Base-by-base conservation (phyloP, 2,888 invertebrate genomes). In the Hyposoter dolosus region DNA sequence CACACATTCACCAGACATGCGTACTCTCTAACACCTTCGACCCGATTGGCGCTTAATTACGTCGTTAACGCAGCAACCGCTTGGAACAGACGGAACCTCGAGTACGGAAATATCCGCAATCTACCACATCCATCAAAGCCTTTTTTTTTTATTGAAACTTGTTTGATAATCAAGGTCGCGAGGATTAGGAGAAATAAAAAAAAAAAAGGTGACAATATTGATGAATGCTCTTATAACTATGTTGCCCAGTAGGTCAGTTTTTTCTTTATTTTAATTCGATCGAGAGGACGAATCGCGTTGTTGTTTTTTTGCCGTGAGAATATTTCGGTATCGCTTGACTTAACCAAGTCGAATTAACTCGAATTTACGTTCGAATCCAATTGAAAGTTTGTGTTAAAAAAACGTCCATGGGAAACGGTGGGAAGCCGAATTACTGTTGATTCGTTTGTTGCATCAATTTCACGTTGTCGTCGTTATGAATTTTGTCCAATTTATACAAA, bases 1-100 rank as follows among this genome's bases (percentile, higher is more conserved):
- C 65, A 47, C 76, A 15, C 68, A 63, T 43, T n/a, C 66, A 68
- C n/a, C 53, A 47, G 28, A 80, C 32, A 65, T 40, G 9, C 53
- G 17, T 65, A 63, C 76, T 78, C 84, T 47, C 74, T 56, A 80
- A 72, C 87, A 82, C 84, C 84, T 82, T 72, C 78, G 83, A 82
- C 83, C 85, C 84, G 82, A 74, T 85, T 84, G 82, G 45, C 50
- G 76, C 79, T 80, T 88, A 85, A 87, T 87, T 78, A 84, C 87
- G 85, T 88, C 84, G 87, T 87, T 85, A 85, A 40, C 40, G 43
- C 74, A 15, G 56, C 72, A 43, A 23, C n/a, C 60, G 35, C 35
- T 28, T 60, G 43, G 60, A 56, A 19, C 19, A 60, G 60, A 60
- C 60, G 19, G 65, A 47, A 47, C 23, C 19, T 82, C n/a, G 40